These are phyloP conservation scores for Resseliella maxima DNA, from an alignment of 2,888 invertebrate species.

Conservation along the genomic window DNA sequence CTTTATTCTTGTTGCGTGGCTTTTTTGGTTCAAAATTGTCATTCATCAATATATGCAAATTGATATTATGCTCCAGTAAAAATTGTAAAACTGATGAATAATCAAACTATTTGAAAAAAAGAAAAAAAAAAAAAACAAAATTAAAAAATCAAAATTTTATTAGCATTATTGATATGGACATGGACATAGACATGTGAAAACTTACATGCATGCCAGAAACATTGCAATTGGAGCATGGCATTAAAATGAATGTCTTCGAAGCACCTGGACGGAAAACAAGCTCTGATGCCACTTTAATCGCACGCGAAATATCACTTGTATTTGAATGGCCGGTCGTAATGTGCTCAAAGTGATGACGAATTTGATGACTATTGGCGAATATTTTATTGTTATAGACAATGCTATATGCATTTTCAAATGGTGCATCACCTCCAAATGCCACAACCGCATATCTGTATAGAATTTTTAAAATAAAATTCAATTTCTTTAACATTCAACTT, in stretches of 20 bases:
- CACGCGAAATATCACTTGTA: conserved; percentile 79
- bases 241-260: conserved; percentile 82
- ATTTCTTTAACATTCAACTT: not conserved
- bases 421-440: conserved; percentile 82
- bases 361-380: conserved; percentile 75
- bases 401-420: conserved; percentile 78
- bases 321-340: conserved; percentile 73
- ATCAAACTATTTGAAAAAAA: conserved; percentile 72
- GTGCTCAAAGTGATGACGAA: conserved; percentile 76
- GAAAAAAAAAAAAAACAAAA: conserved; percentile 61
- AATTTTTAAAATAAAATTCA: conserved; percentile 58
- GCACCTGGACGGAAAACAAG: conserved; percentile 85
- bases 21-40: conserved; percentile 80
- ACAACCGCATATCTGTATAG: conserved; percentile 86
- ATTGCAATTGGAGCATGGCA: conserved; percentile 84
- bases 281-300: conserved; percentile 78
- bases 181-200: not conserved
- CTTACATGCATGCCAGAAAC: conserved; percentile 76
- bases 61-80: conserved; percentile 82
- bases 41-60: conserved; percentile 85
- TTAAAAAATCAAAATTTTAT: conserved; percentile 56
- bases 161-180: not conserved
- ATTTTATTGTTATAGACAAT: conserved; percentile 78
- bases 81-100: conserved; percentile 85
- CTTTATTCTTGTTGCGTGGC: conserved; percentile 76